These are phyloP conservation scores for Drosophila nigrodunni DNA, from an alignment of 1,140 invertebrate genomes.

Conservation along the genomic window DNA sequence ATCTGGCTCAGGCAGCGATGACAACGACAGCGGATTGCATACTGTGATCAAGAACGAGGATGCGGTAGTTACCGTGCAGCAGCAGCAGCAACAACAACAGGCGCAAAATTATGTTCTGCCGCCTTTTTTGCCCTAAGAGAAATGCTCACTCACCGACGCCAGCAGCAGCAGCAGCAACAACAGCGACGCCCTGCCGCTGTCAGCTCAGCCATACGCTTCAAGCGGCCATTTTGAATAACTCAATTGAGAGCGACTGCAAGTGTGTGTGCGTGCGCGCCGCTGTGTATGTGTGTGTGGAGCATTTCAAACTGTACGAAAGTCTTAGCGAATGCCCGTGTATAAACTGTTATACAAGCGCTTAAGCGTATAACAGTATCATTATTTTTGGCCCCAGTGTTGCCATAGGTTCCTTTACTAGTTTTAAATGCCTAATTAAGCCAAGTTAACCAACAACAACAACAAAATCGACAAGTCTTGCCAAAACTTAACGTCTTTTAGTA, in stretches of 20 bases:
- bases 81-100: constrained; percentile 58
- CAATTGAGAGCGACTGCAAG: background rate
- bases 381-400: constrained; percentile 37
- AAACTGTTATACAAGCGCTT: constrained; percentile 1
- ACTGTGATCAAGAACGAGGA: constrained; percentile 83
- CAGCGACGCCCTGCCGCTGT: constrained; percentile 48
- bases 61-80: constrained; percentile 26
- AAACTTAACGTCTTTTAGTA: constrained; percentile 62
- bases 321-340: constrained; percentile 32
- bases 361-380: constrained; percentile 14
- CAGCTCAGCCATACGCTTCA: constrained; percentile 46
- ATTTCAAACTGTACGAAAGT: constrained; percentile 54
- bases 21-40: constrained; percentile 69
- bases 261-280: constrained; percentile 9
- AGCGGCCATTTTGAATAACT: constrained; percentile 63
- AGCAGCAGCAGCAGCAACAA: constrained; percentile 57
- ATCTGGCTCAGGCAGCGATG: constrained; percentile 50
- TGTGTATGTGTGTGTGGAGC: constrained; percentile 56
- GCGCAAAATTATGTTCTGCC: constrained; percentile 82
- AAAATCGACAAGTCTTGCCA: constrained; percentile 84
- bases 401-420: constrained; percentile 70
- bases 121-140: constrained; percentile 85
- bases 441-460: constrained; percentile 66
- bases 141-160: constrained; percentile 82
- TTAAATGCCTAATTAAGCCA: constrained; percentile 36